These are phyloP conservation scores for Tenualosa ilisha DNA, from an alignment of 2,797 vertebrate genomes.

Conservation along the genomic window DNA sequence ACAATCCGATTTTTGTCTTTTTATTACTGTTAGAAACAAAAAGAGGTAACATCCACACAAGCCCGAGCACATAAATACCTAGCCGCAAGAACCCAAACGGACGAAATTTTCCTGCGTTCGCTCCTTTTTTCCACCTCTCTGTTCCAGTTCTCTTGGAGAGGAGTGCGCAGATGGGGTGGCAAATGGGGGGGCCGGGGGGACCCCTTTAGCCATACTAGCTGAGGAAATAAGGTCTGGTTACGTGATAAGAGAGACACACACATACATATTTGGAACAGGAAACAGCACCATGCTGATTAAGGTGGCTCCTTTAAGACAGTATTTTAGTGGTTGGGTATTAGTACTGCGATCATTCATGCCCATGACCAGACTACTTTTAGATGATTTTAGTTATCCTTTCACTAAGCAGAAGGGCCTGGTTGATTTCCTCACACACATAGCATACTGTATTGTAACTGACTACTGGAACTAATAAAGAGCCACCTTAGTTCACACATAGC, in stretches of 20 bases:
- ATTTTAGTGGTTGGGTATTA: background rate
- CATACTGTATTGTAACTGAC: background rate
- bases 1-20: slow-evolving; percentile 71
- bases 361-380: background rate
- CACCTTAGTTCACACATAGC: slow-evolving; percentile 78
- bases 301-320: slow-evolving; percentile 74
- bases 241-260: slow-evolving; percentile 98
- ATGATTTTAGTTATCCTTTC: background rate
- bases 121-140: slow-evolving; percentile 98
- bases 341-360: background rate
- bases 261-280: slow-evolving; percentile 91
- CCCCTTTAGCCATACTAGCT: slow-evolving; percentile 97
- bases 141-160: slow-evolving; percentile 96
- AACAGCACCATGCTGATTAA: slow-evolving; percentile 84
- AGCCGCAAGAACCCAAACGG: slow-evolving; percentile 99
- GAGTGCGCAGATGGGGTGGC: slow-evolving; percentile 91
- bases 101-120: slow-evolving; percentile 96
- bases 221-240: slow-evolving; percentile 97
- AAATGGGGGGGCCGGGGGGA: slow-evolving; percentile 92
- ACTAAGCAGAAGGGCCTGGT: background rate
- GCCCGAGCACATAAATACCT: slow-evolving; percentile 99
- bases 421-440: background rate
- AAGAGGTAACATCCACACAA: slow-evolving; percentile 98
- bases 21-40: slow-evolving; percentile 53
- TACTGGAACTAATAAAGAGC: slow-evolving; percentile 59